phyloP scores from a whole-genome alignment of 2,113 vertebrate genomes.

The Leptodactylus fuscus region DNA sequence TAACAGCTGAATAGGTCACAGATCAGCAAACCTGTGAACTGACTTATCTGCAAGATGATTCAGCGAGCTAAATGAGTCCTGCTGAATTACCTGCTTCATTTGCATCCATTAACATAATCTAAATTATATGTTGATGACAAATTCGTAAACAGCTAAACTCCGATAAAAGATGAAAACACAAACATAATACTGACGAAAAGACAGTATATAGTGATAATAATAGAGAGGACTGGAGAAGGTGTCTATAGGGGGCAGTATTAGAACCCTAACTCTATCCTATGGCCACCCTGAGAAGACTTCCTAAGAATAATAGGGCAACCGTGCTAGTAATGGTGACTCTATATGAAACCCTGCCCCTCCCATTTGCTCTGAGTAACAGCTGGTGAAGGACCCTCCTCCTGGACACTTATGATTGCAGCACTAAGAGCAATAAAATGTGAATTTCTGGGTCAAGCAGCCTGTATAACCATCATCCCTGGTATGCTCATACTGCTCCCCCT shows the following conservation, averaged over 20 bases:
- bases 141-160: not conserved
- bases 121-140: not conserved
- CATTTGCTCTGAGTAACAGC: no score
- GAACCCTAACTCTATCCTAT: not conserved
- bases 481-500: no score
- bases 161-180: not conserved
- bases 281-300: no score
- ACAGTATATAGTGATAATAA: no score
- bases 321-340: no score
- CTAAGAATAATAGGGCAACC: no score
- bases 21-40: conserved; percentile 21
- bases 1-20: conserved; percentile 27
- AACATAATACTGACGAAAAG: not conserved
- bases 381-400: no score
- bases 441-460: no score
- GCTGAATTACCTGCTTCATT: conserved; percentile 11
- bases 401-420: no score
- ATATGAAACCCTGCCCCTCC: no score
- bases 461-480: no score
- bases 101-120: conserved; percentile 9
- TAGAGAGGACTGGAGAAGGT: not conserved
- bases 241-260: not conserved
- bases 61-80: not conserved
- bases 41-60: conserved; percentile 21
- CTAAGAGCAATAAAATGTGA: no score